Evolutionary conservation across 2,797 vertebrate species (phyloP), one percentile per base, ranked within the genome.

Genomic region (Squalus acanthias): DNA sequence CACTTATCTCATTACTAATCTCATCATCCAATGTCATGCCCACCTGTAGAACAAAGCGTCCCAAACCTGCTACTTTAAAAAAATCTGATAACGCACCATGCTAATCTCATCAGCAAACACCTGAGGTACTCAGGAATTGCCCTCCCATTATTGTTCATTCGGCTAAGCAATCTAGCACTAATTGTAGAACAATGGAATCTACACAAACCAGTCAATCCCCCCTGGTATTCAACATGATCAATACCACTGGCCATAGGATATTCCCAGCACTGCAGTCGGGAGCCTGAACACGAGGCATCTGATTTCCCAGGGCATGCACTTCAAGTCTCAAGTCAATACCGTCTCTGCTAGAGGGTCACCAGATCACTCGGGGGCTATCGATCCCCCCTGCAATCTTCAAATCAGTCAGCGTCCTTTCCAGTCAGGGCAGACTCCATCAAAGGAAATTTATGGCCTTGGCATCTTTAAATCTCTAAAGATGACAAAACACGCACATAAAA

Each of bases 341-440:
- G 60, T 95, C 57, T 70, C 57, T 57, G 92, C 96, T 76, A 93
- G 95, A 57, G 96, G 82, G 72, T 67, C 88, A 65, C 65, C 12
- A 74, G 74, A 95, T 95, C 70, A 95, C 92, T 95, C 93, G 24
- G 76, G 53, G 93, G 72, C 93, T 88, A 95, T 95, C 82, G 92
- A 95, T 96, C 92, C 39, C 39, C 72, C 94, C 85, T 96, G 92
- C 96, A 96, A 82, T 96, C 72, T 82, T 95, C 79, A 95, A 39
- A 96, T 96, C 92, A 96, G 74, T 74, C 92, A 76, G 69, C 88
- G 96, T 93, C 96, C 85, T 91, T 92, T 93, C 88, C 96, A 96
- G 92, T 95, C 91, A 95, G 39, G 29, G 79, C 57, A 85, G 96
- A 94, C 91, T 94, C 63, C 93, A 96, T 96, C 96, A 95, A 95